Evolutionary conservation across 2,113 vertebrate species (phyloP).

Genomic region (Indicator maculatus): DNA sequence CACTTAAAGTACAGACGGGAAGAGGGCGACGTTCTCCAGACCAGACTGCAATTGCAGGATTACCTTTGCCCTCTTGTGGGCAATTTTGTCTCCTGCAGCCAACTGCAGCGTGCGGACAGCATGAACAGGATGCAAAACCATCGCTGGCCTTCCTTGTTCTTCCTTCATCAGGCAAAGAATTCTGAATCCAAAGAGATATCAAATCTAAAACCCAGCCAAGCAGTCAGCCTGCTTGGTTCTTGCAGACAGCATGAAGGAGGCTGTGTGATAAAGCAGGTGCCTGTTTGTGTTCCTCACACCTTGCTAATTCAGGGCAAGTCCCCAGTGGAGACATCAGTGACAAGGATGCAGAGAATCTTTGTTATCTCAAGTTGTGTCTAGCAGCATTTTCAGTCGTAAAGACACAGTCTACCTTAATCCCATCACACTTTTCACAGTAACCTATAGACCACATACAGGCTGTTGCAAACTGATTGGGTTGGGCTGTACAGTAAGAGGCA

Average conservation of each 20-base stretch:
- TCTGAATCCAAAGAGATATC: not conserved
- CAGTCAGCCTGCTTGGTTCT: not conserved
- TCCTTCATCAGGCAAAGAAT: not conserved
- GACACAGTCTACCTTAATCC: too few species aligned
- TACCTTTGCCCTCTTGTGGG: conserved; percentile 59
- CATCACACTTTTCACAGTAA: not conserved
- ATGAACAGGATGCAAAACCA: not conserved
- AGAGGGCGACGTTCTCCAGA: rapidly evolving
- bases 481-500: not conserved
- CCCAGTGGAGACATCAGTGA: too few species aligned
- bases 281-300: not conserved
- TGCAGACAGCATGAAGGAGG: not conserved
- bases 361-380: too few species aligned
- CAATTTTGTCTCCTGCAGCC: conserved; percentile 11
- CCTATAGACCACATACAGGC: not conserved
- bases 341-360: too few species aligned
- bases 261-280: not conserved
- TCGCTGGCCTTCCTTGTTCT: not conserved
- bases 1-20: not conserved
- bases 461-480: not conserved
- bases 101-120: not conserved
- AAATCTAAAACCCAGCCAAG: not conserved
- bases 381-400: too few species aligned
- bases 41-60: not conserved
- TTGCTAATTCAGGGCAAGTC: too few species aligned